These are phyloP conservation scores for Portunus trituberculatus DNA, from an alignment of 1,140 invertebrate genomes.

Conservation along the genomic window DNA sequence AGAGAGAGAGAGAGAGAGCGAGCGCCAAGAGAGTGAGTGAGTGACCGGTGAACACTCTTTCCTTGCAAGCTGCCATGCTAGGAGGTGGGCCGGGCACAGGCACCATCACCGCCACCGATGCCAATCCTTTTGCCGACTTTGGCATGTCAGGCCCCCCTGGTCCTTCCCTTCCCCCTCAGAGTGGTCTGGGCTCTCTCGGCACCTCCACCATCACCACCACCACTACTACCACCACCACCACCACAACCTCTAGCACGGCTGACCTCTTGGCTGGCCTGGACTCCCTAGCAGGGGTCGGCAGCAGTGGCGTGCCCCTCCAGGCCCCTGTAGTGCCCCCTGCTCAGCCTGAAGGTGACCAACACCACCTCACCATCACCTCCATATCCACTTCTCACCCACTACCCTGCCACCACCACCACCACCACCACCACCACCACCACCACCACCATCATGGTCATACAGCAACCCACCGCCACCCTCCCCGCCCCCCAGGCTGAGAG, in stretches of 20 bases:
- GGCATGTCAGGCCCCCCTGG: constrained; percentile 62
- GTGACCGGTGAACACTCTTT: constrained; percentile 56
- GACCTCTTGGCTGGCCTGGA: constrained; percentile 71
- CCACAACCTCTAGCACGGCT: constrained; percentile 56
- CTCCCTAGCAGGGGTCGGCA: constrained; percentile 63
- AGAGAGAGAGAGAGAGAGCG: neutral
- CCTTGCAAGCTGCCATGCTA: constrained; percentile 69
- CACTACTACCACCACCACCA: constrained; percentile 68
- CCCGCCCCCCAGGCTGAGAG: neutral
- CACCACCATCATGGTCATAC: neutral
- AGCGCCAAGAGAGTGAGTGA: constrained; percentile 21
- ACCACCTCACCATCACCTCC: neutral
- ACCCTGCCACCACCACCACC: neutral
- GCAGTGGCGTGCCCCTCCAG: constrained; percentile 53
- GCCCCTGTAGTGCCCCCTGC: constrained; percentile 53
- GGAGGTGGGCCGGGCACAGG: constrained; percentile 51
- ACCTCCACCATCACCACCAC: constrained; percentile 62
- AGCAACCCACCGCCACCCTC: neutral
- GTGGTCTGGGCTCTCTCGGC: constrained; percentile 61
- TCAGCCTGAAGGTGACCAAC: constrained; percentile 70
- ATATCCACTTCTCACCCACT: neutral
- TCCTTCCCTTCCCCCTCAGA: constrained; percentile 66
- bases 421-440: neutral
- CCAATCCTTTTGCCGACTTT: constrained; percentile 70
- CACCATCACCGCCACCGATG: constrained; percentile 58